Percentiles rank a stretch among this genome's conserved stretches.
Conservation (phyloP, 2,113 vertebrate genomes). For the Varanus salvator region DNA sequence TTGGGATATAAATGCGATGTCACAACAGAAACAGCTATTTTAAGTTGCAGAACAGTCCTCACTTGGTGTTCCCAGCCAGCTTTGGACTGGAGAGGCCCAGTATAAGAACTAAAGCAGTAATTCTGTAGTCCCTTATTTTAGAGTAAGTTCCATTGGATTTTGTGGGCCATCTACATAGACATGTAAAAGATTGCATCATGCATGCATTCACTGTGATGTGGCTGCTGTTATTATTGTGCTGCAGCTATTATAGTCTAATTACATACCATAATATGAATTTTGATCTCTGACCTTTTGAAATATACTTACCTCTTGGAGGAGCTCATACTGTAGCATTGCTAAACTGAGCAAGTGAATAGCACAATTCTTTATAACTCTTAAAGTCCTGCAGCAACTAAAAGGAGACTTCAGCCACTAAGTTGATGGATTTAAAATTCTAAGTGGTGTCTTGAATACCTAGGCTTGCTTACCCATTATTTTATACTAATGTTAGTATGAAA, state of each 20-base stretch:
- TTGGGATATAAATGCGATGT: no score
- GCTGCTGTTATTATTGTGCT: not conserved
- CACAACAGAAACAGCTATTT: not conserved
- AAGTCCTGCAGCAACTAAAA: not conserved
- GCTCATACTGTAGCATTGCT: not conserved
- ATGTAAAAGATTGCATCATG: not conserved
- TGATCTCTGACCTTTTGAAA: not conserved
- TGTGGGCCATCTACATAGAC: no score
- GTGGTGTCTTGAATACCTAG: not conserved
- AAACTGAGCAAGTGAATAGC: not conserved
- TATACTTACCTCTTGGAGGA: not conserved
- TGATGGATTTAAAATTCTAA: not conserved
- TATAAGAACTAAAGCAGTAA: not conserved
- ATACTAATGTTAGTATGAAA: not conserved
- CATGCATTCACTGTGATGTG: not conserved
- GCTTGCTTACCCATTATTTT: not conserved
- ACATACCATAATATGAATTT: not conserved
- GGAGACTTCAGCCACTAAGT: not conserved
- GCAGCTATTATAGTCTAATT: not conserved
- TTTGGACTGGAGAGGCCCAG: not conserved
- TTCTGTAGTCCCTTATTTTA: no score
- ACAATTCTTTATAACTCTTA: not conserved
- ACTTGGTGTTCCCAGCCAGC: not conserved
- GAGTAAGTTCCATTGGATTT: no score
- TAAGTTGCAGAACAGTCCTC: not conserved